Evolutionary conservation across 2,888 invertebrate species (phyloP), one percentile per base, ranked within the genome.

Genomic region (Desoria tigrina): DNA sequence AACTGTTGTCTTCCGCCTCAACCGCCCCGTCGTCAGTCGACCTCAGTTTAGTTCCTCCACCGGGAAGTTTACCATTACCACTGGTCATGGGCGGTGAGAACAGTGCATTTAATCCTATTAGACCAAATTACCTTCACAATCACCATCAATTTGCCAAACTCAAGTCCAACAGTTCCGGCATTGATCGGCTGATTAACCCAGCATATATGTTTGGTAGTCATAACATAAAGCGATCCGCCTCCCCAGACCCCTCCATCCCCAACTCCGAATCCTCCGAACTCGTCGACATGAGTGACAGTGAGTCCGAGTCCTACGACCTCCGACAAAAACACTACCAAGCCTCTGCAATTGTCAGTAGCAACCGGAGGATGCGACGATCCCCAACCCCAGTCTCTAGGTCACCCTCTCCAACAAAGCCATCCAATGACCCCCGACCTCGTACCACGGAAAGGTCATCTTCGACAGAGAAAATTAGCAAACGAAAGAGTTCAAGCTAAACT

Each of bases 21-120:
- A 21, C 51, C 3, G 24, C 51, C 51, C 14, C 51, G 14, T 51
- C 51, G 51, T 24, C 67, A 61, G 53, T 60, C 63, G 45, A 63
- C 67, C 67, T 63, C 61, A 56, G 63, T 63, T 67, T 67, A 61
- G 67, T 67, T 56, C 67, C 65, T 39, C 63, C 65, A 14, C 64
- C 59, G 51, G 67, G 60, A 63, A 68, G 61, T 62, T 65, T 68
- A 63, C 68, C 70, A 59, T 68, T 71, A 50, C 75, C 82, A 81
- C 83, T 83, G 80, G 83, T 83, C 81, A 91, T 92, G 90, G 92
- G 92, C 81, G 92, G 92, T 83, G 91, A 92, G 83, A 89, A 91
- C 84, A 91, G 90, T 81, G 92, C 92, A 18, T 92, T 92, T 81
- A 88, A 77, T 50, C 76, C 77, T 18, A 72, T 92, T 81, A 88